Percentiles rank a stretch among this genome's conserved stretches.
Conservation (phyloP, 2,888 invertebrate species). For the Acrocera orbiculus region DNA sequence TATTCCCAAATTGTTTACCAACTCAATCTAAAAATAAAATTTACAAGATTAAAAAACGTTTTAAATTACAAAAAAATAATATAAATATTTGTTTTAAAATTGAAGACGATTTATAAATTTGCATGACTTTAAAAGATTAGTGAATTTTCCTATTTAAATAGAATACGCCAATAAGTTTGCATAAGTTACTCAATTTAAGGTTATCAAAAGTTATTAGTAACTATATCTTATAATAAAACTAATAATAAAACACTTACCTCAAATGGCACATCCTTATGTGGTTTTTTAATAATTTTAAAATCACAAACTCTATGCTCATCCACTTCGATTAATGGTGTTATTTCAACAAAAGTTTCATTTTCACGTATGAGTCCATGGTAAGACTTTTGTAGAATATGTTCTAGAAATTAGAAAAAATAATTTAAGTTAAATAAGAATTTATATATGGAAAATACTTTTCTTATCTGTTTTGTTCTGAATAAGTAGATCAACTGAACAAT, state of each 20-base stretch:
- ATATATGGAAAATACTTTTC: background rate
- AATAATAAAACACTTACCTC: constrained; percentile 36
- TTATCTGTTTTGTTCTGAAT: too few relatives aligned
- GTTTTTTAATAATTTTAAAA: constrained; percentile 79
- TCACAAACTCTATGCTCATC: constrained; percentile 66
- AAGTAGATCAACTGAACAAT: too few relatives aligned
- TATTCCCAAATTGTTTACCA: constrained; percentile 60
- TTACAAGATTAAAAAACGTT: constrained; percentile 4
- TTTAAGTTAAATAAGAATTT: background rate
- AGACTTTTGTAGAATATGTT: constrained; percentile 53
- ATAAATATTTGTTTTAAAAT: background rate
- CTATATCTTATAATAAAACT: too few relatives aligned
- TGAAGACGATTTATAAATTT: background rate
- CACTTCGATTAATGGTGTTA: constrained; percentile 79
- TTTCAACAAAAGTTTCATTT: constrained; percentile 82
- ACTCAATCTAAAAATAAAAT: constrained; percentile 38
- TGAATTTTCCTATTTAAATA: too few relatives aligned
- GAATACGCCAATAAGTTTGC: too few relatives aligned
- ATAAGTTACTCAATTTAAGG: too few relatives aligned
- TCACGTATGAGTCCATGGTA: constrained; percentile 86
- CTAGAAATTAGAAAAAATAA: constrained; percentile 14
- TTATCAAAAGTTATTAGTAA: too few relatives aligned
- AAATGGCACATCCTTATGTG: constrained; percentile 88
- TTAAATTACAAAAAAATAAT: background rate
- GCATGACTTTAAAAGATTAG: background rate